Evolutionary conservation across 2,888 invertebrate species (phyloP).

Genomic region (Congeria kusceri): DNA sequence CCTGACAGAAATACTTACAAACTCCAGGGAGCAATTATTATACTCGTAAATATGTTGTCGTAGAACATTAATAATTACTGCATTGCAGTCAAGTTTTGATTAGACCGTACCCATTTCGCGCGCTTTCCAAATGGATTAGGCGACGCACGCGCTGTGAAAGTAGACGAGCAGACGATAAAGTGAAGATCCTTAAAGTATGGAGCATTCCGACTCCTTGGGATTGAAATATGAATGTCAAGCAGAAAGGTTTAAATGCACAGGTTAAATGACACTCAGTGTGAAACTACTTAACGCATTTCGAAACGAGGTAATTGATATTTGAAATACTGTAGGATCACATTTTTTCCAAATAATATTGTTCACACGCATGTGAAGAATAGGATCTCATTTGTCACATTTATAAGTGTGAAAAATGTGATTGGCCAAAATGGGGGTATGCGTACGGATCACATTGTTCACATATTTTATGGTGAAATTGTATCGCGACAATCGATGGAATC

Average conservation of each 20-base stretch:
- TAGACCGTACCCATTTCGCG: conserved; percentile 52
- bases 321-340: too few species aligned
- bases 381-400: too few species aligned
- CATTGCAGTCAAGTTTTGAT: conserved; percentile 51
- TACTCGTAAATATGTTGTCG: conserved; percentile 62
- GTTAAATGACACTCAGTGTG: too few species aligned
- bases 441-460: too few species aligned
- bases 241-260: conserved; percentile 25
- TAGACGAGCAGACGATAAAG: conserved; percentile 49
- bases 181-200: conserved; percentile 49
- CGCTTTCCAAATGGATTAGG: conserved; percentile 60
- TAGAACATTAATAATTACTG: conserved; percentile 48
- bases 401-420: too few species aligned
- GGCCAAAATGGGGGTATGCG: too few species aligned
- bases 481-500: too few species aligned
- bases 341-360: too few species aligned
- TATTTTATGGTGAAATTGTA: too few species aligned
- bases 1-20: conserved; percentile 57
- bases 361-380: too few species aligned
- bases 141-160: conserved; percentile 61
- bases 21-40: conserved; percentile 47
- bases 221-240: conserved; percentile 52
- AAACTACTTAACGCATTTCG: neutral
- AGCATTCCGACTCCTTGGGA: conserved; percentile 40
- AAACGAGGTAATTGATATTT: conserved; percentile 4